phyloP scores from a whole-genome alignment of 2,113 vertebrate genomes.

The Misgurnus mizolepis region DNA sequence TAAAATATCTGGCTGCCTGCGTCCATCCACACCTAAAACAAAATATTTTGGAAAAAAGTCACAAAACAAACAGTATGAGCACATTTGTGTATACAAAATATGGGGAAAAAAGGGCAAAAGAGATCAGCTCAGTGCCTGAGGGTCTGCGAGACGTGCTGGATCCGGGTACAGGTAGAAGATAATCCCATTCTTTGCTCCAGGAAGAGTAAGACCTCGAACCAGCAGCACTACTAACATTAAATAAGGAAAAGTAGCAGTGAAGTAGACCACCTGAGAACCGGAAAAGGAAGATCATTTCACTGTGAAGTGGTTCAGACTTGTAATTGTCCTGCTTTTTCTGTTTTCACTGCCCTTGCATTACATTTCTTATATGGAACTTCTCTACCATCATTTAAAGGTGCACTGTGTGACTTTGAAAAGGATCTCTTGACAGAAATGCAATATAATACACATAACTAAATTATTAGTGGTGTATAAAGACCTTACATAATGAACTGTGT shows the following conservation, averaged over 20 bases:
- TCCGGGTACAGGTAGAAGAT: conserved; percentile 92
- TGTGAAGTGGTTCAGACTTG: too few relatives aligned
- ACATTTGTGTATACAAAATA: background rate
- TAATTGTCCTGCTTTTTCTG: too few relatives aligned
- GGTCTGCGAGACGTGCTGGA: conserved; percentile 83
- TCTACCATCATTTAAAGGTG: too few relatives aligned
- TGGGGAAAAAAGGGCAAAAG: background rate
- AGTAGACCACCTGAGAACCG: conserved; percentile 86
- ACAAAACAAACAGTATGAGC: background rate
- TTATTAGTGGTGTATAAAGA: too few relatives aligned
- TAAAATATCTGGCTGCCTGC: conserved; percentile 79
- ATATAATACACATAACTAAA: too few relatives aligned
- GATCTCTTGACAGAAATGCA: too few relatives aligned
- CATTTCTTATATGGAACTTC: too few relatives aligned
- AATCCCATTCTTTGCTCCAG: conserved; percentile 86
- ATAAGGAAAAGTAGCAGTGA: conserved; percentile 94
- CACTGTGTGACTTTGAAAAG: too few relatives aligned
- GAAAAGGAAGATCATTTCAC: background rate
- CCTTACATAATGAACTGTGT: too few relatives aligned
- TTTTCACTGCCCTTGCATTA: too few relatives aligned
- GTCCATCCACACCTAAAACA: conserved; percentile 78
- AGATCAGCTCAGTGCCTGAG: conserved; percentile 77
- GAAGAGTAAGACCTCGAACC: conserved; percentile 88
- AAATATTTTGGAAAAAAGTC: background rate
- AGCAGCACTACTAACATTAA: conserved; percentile 86